Evolutionary conservation across 2,888 invertebrate genomes (phyloP), one percentile per base, ranked within the genome.

Genomic region (Osedax fenrisi): DNA sequence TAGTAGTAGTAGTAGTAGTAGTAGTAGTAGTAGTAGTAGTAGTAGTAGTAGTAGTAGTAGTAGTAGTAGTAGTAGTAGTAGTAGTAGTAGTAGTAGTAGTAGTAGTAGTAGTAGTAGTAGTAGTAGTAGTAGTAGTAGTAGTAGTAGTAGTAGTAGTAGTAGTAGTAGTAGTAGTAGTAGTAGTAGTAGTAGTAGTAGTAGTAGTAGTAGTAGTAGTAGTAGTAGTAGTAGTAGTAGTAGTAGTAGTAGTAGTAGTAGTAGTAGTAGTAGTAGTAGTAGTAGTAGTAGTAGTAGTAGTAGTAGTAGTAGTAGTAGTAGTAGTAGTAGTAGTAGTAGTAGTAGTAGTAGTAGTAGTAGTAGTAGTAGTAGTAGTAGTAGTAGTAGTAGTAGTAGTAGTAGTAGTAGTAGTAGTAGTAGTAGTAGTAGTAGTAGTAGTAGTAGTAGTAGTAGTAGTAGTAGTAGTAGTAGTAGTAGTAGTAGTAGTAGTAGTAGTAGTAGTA

Each of bases 51-150:
- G 62, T 2, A 62, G 62, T 62, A 62, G 62, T 2, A 62, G 62
- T 62, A 62, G 62, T 62, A 62, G 62, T 62, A 62, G 17, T 62
- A 62, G n/a, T n/a, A n/a, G n/a, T n/a, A n/a, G n/a, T n/a, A n/a
- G n/a, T n/a, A n/a, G n/a, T n/a, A n/a, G n/a, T n/a, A n/a, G n/a
- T n/a, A n/a, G n/a, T n/a, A n/a, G n/a, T n/a, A n/a, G n/a, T n/a
- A n/a, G n/a, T n/a, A n/a, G n/a, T n/a, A n/a, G n/a, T n/a, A n/a
- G n/a, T n/a, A n/a, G n/a, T n/a, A n/a, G n/a, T n/a, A n/a, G n/a
- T n/a, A n/a, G n/a, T n/a, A n/a, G n/a, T n/a, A n/a, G n/a, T n/a
- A n/a, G n/a, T n/a, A n/a, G n/a, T n/a, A n/a, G n/a, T n/a, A n/a
- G n/a, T n/a, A n/a, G n/a, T n/a, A n/a, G n/a, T n/a, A n/a, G n/a